Base-by-base conservation (phyloP, 2,888 invertebrate species). In the Drosophila monieri region DNA sequence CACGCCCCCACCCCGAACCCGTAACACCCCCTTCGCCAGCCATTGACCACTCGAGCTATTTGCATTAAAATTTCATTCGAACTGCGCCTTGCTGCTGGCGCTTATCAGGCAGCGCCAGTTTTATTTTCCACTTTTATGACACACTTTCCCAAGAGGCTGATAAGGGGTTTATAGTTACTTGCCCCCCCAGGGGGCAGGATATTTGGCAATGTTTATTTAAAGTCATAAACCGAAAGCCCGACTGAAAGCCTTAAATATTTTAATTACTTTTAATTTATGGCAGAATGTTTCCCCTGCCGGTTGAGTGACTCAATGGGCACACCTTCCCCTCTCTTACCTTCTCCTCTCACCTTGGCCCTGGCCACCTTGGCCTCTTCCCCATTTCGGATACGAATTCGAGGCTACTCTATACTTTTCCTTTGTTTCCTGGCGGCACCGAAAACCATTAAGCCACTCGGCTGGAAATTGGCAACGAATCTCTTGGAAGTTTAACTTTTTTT, bases 241-340 rank as follows among this genome's bases (percentile, higher is more conserved):
- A 64, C 76, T 65, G 60, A 65, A 76, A 84, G 80, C 53, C 80
- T 76, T 77, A 76, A 84, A 76, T 83, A 85, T 77, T 79, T 83
- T 88, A 88, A 84, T 84, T 83, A 83, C 76, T 51, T 54, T 51
- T 79, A 77, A 79, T 88, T 85, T 88, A 87, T 84, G 76, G 53
- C 65, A 71, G 56, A 77, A 67, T 62, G 64, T 30, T 55, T 43
- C 44, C 25, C 43, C 15, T 43, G 21, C 14, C 44, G n/a, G n/a
- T 15, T 65, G 52, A 44, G 44, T 64, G 66, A 65, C 43, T 65
- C 51, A 52, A 21, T 32, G 32, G 48, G 48, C 14, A 18, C 25
- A 32, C 49, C 41, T n/a, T n/a, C n/a, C n/a, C n/a, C n/a, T n/a
- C n/a, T 6, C 41, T 25, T 15, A 32, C 47, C 48, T 49, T 18